Conservation (phyloP, 2,797 vertebrate genomes). For the Argyrosomus regius region DNA sequence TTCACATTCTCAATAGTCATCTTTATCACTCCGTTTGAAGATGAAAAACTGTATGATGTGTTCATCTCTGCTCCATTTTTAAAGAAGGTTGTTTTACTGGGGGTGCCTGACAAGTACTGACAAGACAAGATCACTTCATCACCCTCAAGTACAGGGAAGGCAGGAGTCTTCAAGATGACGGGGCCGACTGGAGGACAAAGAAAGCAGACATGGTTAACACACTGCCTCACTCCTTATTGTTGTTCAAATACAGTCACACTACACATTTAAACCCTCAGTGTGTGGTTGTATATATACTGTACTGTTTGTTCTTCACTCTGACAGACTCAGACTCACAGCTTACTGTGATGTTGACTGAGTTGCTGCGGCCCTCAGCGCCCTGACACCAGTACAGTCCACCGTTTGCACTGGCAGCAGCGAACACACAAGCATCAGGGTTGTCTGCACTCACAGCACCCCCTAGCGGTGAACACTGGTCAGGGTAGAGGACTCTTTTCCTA, state of each 20-base stretch:
- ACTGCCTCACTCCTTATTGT: not conserved
- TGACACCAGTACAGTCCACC: slow-evolving; percentile 82
- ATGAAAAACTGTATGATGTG: not conserved
- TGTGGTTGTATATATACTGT: not conserved
- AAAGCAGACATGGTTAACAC: slow-evolving; percentile 3
- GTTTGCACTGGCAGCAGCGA: slow-evolving; percentile 43
- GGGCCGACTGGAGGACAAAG: slow-evolving; percentile 60
- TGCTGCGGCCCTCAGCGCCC: slow-evolving; percentile 62
- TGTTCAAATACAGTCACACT: not conserved
- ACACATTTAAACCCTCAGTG: not conserved
- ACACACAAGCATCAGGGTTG: slow-evolving; percentile 24
- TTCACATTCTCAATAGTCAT: slow-evolving; percentile 71
- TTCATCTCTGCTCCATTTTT: slow-evolving; percentile 64
- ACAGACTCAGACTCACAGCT: slow-evolving; percentile 76
- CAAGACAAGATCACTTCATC: slow-evolving; percentile 66
- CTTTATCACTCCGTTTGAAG: slow-evolving; percentile 7
- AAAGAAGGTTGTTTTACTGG: slow-evolving; percentile 60
- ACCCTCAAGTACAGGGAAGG: slow-evolving; percentile 59
- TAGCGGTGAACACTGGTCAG: slow-evolving; percentile 49
- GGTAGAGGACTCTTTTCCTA: not conserved
- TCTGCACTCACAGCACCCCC: slow-evolving; percentile 35
- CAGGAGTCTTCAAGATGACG: slow-evolving; percentile 68
- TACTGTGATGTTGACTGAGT: slow-evolving; percentile 72
- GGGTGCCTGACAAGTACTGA: slow-evolving; percentile 43
- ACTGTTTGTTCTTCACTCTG: not conserved